Base-by-base conservation (phyloP, 1,140 invertebrate genomes). In the Bemisia tabaci region DNA sequence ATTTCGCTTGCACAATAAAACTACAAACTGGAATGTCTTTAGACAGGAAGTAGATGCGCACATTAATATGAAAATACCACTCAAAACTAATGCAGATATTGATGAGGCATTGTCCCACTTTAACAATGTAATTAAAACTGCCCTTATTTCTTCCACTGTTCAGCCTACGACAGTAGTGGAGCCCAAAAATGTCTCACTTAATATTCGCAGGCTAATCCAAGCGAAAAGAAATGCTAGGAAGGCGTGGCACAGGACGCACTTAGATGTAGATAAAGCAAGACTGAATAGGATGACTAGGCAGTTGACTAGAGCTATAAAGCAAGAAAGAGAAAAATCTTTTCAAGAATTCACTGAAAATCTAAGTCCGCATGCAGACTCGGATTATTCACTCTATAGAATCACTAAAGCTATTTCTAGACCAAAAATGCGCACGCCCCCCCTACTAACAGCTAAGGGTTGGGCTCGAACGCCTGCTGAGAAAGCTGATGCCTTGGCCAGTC, bases 1-100 rank as follows among this genome's bases (percentile, higher is more conserved):
- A 48, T 9, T 48, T 48, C 33, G 17, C 17, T 21, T 64, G 5
- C 24, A 12, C 21, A 64, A 64, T 64, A 39, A 23, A n/a, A 12
- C 33, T 48, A 33, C 48, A 48, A 33, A 64, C 22, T 64, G 63
- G 63, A 22, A 26, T 12, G 24, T 48, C 33, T 64, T 64, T 33
- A 24, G 25, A 64, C 17, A 39, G 22, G 17, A 39, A 39, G n/a
- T 39, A 23, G 25, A 64, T 33, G n/a, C 33, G 24, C 26, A 12
- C 48, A 64, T 64, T 11, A 64, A 64, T 23, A 17, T 48, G 48
- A 63, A 63, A 22, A 58, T 48, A 12, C 21, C 63, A n/a, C 63
- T 64, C 17, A 64, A 64, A 33, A 39, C 63, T n/a, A 22, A 21
- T 21, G 21, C 2, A 12, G 33, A 64, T 22, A 64, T 48, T 22